Conservation (phyloP, 2,797 vertebrate genomes). For the Myiotriccus ornatus region DNA sequence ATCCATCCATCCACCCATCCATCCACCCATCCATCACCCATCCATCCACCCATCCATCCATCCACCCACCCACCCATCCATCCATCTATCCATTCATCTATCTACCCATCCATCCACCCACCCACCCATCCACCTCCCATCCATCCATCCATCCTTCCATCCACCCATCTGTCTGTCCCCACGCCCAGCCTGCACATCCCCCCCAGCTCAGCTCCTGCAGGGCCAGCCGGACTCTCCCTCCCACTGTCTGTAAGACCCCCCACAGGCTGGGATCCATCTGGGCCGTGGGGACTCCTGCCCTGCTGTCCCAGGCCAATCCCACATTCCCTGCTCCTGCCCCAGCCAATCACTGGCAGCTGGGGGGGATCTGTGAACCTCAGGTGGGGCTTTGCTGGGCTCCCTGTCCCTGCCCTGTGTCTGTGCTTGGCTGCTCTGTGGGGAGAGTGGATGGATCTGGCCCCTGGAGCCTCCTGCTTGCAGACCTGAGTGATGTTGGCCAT, state of each 20-base stretch:
- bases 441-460: accelerated
- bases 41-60: too few species aligned
- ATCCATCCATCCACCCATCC: too few species aligned
- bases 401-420: accelerated
- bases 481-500: neutral
- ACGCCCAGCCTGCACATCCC: neutral
- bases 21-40: neutral
- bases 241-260: too few species aligned
- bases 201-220: neutral
- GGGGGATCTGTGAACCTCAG: neutral
- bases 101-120: neutral
- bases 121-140: neutral
- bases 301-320: neutral
- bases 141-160: too few species aligned
- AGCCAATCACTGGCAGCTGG: neutral
- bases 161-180: too few species aligned
- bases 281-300: neutral
- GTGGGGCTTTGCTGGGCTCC: neutral
- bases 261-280: neutral
- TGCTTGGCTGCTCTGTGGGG: neutral
- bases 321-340: neutral
- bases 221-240: neutral
- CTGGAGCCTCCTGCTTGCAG: neutral
- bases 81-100: neutral
- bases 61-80: neutral